phyloP scores from a whole-genome alignment of 2,797 vertebrate species.

The Tangara arthus region DNA sequence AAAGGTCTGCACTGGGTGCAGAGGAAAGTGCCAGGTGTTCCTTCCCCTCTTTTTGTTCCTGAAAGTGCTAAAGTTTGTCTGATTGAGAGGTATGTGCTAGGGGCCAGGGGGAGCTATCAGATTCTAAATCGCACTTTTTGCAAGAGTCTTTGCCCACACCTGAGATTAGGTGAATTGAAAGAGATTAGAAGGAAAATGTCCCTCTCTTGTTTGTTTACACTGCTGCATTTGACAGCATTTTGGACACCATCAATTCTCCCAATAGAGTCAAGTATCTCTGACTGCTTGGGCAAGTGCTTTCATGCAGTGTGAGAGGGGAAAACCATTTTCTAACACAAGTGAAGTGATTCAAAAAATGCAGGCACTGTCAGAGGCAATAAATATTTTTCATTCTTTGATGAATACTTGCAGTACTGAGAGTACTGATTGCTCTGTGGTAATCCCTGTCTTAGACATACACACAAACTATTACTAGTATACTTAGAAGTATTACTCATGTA shows the following conservation, averaged over 20 bases:
- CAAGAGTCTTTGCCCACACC: neutral
- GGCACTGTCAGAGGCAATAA: neutral
- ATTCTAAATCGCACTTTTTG: neutral
- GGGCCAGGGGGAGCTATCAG: neutral
- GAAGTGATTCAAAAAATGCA: neutral
- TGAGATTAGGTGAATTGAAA: neutral
- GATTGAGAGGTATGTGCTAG: neutral
- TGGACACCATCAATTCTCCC: neutral
- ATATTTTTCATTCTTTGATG: neutral
- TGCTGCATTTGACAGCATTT: neutral
- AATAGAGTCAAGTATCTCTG: neutral
- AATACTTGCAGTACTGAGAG: neutral
- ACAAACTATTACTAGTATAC: neutral
- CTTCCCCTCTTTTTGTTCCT: neutral
- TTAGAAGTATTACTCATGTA: neutral
- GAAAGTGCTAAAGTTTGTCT: neutral
- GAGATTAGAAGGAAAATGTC: neutral
- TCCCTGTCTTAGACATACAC: neutral
- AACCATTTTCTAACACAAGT: neutral
- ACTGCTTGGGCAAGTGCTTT: neutral
- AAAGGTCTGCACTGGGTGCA: neutral
- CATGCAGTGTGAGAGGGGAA: neutral
- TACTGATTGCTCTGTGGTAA: neutral
- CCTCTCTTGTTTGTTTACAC: constrained; percentile 25
- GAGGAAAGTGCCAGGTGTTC: neutral